A percentile compares a stretch with the other conserved stretches of the same genome.
phyloP scores from a whole-genome alignment of 1,140 invertebrate species.

The Bombus soroeensis region DNA sequence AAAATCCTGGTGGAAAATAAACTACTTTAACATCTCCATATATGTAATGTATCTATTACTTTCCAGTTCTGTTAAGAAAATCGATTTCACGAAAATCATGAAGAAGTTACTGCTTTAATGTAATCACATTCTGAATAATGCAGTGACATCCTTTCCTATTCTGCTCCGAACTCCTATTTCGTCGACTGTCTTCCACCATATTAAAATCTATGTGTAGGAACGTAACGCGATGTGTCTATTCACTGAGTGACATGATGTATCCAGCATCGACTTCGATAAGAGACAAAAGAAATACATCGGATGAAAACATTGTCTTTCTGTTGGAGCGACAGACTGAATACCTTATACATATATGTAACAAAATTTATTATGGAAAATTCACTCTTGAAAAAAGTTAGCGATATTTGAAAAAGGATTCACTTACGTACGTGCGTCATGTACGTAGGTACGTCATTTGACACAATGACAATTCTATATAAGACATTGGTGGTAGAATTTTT shows the following conservation, averaged over 20 bases:
- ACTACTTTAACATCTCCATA: no score
- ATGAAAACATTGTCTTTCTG: not conserved
- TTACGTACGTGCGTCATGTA: no score
- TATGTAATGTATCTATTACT: not conserved
- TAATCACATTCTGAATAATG: not conserved
- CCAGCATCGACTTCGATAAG: not conserved
- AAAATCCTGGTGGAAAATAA: no score
- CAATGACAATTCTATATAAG: no score
- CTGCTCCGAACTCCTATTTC: not conserved
- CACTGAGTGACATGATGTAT: not conserved
- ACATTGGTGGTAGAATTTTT: no score
- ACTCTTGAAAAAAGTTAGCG: not conserved
- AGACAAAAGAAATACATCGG: not conserved
- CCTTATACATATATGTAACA: not conserved
- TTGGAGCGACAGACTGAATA: not conserved
- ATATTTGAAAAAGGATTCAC: no score
- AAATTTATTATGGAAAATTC: not conserved
- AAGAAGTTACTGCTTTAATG: not conserved
- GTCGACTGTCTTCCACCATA: not conserved
- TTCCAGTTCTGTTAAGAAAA: not conserved
- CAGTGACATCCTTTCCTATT: not conserved
- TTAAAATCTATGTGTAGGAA: not conserved
- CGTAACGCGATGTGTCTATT: not conserved
- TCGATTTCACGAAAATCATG: not conserved
- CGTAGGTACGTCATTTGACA: no score